Conservation (phyloP, 2,113 vertebrate genomes). For the Neolamprologus hecqui region DNA sequence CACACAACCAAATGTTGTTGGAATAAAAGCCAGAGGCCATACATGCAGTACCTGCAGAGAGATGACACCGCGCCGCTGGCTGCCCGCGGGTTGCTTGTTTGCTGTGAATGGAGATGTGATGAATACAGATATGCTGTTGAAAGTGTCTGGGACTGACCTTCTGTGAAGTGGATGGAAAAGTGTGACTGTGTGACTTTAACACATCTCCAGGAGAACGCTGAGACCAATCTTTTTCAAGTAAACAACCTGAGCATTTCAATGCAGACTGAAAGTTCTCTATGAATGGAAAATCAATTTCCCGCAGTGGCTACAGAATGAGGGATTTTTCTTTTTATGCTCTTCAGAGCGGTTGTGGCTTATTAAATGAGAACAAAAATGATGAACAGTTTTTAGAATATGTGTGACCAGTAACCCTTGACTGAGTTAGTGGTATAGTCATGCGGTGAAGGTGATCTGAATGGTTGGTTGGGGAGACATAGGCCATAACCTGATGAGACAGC, state of each 20-base stretch:
- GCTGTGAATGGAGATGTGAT: conserved; percentile 13
- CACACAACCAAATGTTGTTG: neutral
- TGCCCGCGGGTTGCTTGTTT: neutral
- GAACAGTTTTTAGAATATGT: neutral
- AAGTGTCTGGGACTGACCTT: neutral
- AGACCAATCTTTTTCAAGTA: neutral
- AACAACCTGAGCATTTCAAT: neutral
- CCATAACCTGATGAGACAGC: neutral
- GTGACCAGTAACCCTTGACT: neutral
- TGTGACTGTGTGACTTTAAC: neutral
- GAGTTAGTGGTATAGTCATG: neutral
- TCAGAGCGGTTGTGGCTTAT: neutral
- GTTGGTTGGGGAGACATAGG: neutral
- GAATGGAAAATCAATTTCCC: neutral
- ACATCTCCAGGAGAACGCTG: neutral
- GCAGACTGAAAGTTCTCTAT: neutral
- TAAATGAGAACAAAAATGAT: neutral
- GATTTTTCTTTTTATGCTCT: neutral
- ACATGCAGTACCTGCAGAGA: neutral
- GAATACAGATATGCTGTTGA: conserved; percentile 16
- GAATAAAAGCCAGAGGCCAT: neutral
- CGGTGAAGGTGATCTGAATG: neutral
- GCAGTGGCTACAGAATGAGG: neutral
- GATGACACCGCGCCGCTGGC: neutral
- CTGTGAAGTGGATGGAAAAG: neutral